Evolutionary conservation across 2,888 invertebrate genomes (phyloP).

Genomic region (Aphidoletes aphidimyza): DNA sequence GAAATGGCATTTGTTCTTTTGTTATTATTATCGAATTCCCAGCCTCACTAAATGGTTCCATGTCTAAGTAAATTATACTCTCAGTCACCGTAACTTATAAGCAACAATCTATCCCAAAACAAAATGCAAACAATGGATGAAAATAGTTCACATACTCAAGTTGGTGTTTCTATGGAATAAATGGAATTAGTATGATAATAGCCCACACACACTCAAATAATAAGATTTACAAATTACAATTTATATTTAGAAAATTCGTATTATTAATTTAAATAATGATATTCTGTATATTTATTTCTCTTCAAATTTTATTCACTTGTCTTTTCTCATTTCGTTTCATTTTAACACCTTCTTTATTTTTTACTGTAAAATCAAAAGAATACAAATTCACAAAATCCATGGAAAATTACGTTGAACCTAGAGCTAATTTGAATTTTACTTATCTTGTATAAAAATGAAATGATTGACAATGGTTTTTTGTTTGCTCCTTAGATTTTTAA

Average conservation of each 20-base stretch:
- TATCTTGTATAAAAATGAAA: conserved; percentile 13
- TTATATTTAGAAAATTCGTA: background rate
- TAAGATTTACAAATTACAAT: background rate
- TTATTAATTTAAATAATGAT: conserved; percentile 7
- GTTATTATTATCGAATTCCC: background rate
- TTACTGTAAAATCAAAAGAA: background rate
- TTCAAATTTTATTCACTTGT: background rate
- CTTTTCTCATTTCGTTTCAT: background rate
- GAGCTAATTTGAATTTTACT: conserved; percentile 20
- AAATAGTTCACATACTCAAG: conserved; percentile 14
- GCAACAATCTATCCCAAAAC: conserved; percentile 19
- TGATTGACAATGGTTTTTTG: conserved; percentile 27
- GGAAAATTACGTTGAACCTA: background rate
- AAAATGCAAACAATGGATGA: background rate
- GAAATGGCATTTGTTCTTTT: background rate
- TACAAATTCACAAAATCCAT: background rate
- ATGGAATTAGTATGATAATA: background rate
- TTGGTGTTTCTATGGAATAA: background rate
- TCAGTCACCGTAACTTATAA: background rate
- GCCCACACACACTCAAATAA: background rate
- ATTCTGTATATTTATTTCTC: conserved; percentile 33
- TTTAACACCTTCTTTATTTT: conserved; percentile 7
- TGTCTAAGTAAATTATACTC: background rate
- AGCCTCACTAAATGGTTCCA: background rate
- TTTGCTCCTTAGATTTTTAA: background rate